Base-by-base conservation (phyloP, 2,888 invertebrate genomes). In the Sceliomorpha sp. region DNA sequence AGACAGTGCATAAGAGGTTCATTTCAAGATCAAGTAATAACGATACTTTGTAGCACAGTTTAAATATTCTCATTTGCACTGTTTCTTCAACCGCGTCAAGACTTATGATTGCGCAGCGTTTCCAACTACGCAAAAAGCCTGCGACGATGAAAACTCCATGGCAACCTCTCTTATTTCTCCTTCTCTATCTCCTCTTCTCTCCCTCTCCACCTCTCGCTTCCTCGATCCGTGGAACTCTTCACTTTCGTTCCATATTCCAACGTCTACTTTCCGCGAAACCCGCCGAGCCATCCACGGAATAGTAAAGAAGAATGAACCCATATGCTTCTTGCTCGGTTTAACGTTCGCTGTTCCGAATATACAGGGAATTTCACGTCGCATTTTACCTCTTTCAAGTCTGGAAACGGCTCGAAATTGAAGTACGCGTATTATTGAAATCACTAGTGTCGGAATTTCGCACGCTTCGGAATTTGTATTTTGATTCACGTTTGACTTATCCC, bases 81-180 rank as follows among this genome's bases (percentile, higher is more conserved):
- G 75, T 82, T 82, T 79, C 76, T 79, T 81, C 73, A 78, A 63
- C 72, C 75, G 72, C 75, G 69, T 66, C 71, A 73, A 73, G 74
- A 71, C 75, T 78, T 75, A 73, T 77, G 80, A 81, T 80, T 79
- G 74, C 79, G 71, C 59, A 31, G 55, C 66, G 62, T 69, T 72
- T 72, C 67, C 63, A 72, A 63, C 66, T 53, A 67, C 45, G 69
- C 69, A 70, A 67, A 70, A 72, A 72, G 69, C 58, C 59, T 39
- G 62, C 66, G 50, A 66, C 72, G 58, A 66, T 63, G 72, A 66
- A 72, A 69, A 69, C 58, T 74, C 72, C 58, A 53, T 60, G 76
- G 78, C 79, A 80, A 85, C 82, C 73, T 70, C 63, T 70, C 72
- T 70, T 69, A 62, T 67, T 50, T 67, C 60, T 26, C 20, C 31